Base-by-base conservation (phyloP, 2,797 vertebrate genomes). In the Coccyzus lansbergi region DNA sequence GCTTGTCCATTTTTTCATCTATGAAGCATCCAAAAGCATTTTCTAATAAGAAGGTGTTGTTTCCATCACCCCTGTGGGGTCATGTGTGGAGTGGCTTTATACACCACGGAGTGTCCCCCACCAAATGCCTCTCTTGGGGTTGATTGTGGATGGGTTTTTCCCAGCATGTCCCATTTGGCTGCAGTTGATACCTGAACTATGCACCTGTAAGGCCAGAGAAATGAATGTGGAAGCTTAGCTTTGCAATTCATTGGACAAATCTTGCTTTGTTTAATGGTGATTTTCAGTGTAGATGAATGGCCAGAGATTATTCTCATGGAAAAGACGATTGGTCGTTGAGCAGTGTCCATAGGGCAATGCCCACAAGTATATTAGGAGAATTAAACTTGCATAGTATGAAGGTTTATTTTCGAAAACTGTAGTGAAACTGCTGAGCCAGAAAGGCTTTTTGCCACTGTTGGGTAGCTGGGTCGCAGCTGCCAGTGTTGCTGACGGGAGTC, bases 141-240 rank as follows among this genome's bases (percentile, higher is more conserved):
- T 2, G 0, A 1, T 5, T 19, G 4, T 6, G 11, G 28, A 5
- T 12, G 34, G 9, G 1, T 53, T 87, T 64, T 12, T 26, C 18
- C 48, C 4, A 2, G 5, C 3, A 1, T 8, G 12, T 48, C 42
- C 20, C 8, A 4, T 28, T 40, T 76, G 64, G 38, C 44, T 80
- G 60, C 15, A 51, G 38, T 44, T 53, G 59, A 4, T 26, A 12
- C 19, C 20, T 51, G 48, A 15, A 15, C 21, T 24, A 26, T 46
- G 49, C 48, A 26, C 36, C 92, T 24, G 24, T 20, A 42, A 55
- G 33, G 56, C 14, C 26, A 15, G 53, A 26, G 53, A 36, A 52
- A 56, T 21, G 2, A 24, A 29, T 62, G 15, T 36, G 69, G 19
- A 7, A 19, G 13, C 46, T 52, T 52, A 8, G 1, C 33, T 53